Base-by-base conservation (phyloP, 2,797 vertebrate species). In the Hapalemur alaotrensis region DNA sequence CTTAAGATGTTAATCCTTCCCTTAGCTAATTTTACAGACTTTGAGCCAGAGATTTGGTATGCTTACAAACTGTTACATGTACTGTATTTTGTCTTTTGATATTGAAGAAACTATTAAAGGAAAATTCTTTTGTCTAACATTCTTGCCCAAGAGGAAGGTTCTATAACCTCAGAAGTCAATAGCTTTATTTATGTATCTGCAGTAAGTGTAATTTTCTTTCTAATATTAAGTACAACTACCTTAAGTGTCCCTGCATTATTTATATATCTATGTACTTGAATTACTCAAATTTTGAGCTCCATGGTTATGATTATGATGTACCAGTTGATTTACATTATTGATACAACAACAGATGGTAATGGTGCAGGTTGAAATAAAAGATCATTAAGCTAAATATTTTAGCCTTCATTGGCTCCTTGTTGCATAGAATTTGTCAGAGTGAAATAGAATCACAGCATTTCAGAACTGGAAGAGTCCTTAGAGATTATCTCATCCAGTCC, bases 301-400 rank as follows among this genome's bases (percentile, higher is more conserved):
- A 18, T 93, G 89, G 50, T 85, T 87, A 15, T 95, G 78, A 88
- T 97, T 95, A 92, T 94, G 30, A 94, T 95, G 82, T 93, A 91
- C 65, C 32, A 8, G 63, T 93, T 83, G 50, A 43, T 61, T 91
- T 82, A 73, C 75, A 89, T 97, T 97, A 80, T 88, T 97, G 65
- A 76, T 93, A 65, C 30, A 96, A 95, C 59, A 92, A 87, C 97
- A 98, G 89, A 75, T 94, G 89, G 78, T 97, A 88, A 89, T 95
- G 78, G 69, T 95, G 9, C 87, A 91, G 81, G 94, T 95, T 97
- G 89, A 96, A 98, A 76, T 89, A 87, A 98, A 96, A 89, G 96
- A 73, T 93, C 82, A 73, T 95, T 92, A 95, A 89, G 72, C 85
- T 94, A 97, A 95, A 89, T 96, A 80, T 97, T 98, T 97, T 94